These are phyloP conservation scores for Brachystomella parvula DNA, from an alignment of 1,140 invertebrate species.

Conservation along the genomic window DNA sequence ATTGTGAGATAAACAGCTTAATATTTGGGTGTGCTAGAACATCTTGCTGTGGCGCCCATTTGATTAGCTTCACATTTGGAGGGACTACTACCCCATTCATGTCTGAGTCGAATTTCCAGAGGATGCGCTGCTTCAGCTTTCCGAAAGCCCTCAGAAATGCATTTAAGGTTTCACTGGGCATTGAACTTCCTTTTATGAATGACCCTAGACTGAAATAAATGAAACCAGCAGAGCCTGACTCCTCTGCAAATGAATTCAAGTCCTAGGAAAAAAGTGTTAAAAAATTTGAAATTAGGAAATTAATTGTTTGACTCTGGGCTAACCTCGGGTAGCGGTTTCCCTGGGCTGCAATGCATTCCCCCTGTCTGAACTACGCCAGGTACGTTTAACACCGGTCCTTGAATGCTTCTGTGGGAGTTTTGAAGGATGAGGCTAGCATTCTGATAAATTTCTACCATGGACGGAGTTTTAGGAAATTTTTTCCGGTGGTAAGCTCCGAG, in stretches of 20 bases:
- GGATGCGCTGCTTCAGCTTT: conserved; percentile 46
- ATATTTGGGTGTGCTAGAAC: conserved; percentile 36
- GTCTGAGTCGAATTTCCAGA: conserved; percentile 41
- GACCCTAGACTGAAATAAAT: conserved; percentile 58
- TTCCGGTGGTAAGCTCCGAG: background rate
- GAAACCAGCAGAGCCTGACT: conserved; percentile 45
- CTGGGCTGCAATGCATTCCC: background rate
- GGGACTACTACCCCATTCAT: conserved; percentile 16
- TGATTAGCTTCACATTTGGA: conserved; percentile 36
- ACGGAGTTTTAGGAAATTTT: background rate
- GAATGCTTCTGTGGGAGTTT: background rate
- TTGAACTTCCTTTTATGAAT: conserved; percentile 49
- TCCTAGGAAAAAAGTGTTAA: conserved; percentile 19
- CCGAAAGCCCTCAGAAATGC: conserved; percentile 50
- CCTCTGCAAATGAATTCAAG: conserved; percentile 36
- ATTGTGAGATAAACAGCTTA: conserved; percentile 43
- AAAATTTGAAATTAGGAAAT: background rate
- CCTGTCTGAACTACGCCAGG: background rate
- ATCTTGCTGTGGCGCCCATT: conserved; percentile 39
- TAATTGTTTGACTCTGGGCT: background rate
- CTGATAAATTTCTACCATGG: background rate
- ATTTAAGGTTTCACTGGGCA: conserved; percentile 47
- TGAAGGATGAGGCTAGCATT: background rate
- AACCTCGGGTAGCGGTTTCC: background rate
- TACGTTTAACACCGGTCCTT: background rate